Evolutionary conservation across 2,797 vertebrate genomes (phyloP).

Genomic region (Phoxinus dragarum): DNA sequence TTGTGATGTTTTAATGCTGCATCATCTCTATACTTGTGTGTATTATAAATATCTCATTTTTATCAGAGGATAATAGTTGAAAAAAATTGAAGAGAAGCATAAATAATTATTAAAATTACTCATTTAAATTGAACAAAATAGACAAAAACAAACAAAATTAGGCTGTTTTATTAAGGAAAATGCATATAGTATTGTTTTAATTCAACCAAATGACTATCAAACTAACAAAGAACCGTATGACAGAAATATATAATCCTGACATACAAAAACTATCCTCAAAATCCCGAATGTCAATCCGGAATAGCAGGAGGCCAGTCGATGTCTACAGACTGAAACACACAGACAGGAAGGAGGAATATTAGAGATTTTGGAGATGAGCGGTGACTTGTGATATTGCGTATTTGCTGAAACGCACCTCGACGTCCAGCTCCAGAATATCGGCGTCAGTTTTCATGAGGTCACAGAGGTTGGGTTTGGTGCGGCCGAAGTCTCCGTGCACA

Average conservation of each 20-base stretch:
- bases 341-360: neutral
- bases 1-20: neutral
- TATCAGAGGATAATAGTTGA: no score
- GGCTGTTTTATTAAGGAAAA: slow-evolving; percentile 26
- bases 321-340: slow-evolving; percentile 88
- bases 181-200: neutral
- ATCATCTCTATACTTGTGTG: neutral
- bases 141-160: neutral
- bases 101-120: neutral
- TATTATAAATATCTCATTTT: neutral
- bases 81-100: no score
- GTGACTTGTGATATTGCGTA: neutral
- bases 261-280: neutral
- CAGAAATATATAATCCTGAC: slow-evolving; percentile 5
- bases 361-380: neutral
- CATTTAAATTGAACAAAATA: neutral
- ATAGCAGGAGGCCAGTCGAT: slow-evolving; percentile 94
- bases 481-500: slow-evolving; percentile 96
- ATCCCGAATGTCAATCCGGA: slow-evolving; percentile 74
- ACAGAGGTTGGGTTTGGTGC: slow-evolving; percentile 92
- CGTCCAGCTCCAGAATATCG: slow-evolving; percentile 96
- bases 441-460: slow-evolving; percentile 86
- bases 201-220: neutral
- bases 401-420: slow-evolving; percentile 81
- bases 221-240: neutral